Conservation (phyloP, 1,140 invertebrate genomes). For the Samia ricini region DNA sequence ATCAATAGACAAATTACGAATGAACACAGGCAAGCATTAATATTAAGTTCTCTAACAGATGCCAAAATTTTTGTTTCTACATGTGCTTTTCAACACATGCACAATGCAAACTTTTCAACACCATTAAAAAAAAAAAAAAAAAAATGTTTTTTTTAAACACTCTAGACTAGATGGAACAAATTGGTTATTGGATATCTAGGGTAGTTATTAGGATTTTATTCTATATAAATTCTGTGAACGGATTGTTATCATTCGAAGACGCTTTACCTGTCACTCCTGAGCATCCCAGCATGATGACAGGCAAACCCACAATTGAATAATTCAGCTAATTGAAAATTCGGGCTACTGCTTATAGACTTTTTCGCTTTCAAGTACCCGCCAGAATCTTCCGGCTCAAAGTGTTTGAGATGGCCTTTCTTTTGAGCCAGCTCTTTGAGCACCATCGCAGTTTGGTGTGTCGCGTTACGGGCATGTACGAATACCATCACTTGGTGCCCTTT, state of each 20-base stretch:
- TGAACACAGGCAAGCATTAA: too few relatives aligned
- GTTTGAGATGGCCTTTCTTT: slow-evolving; percentile 83
- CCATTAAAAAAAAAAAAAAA: too few relatives aligned
- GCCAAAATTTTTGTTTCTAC: too few relatives aligned
- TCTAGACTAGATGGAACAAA: too few relatives aligned
- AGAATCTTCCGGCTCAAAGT: slow-evolving; percentile 83
- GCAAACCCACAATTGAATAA: slow-evolving; percentile 94
- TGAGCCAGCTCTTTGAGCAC: slow-evolving; percentile 87
- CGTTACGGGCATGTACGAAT: slow-evolving; percentile 98
- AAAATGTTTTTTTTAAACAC: too few relatives aligned
- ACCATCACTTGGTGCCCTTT: slow-evolving; percentile 99
- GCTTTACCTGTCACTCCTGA: slow-evolving; percentile 86
- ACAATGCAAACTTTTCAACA: too few relatives aligned
- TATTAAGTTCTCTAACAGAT: too few relatives aligned
- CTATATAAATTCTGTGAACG: too few relatives aligned
- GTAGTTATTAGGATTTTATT: too few relatives aligned
- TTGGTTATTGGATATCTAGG: too few relatives aligned
- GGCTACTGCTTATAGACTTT: slow-evolving; percentile 83
- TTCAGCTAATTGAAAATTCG: slow-evolving; percentile 87
- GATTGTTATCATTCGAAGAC: background rate
- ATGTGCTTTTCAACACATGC: too few relatives aligned
- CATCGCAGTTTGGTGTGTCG: slow-evolving; percentile 92
- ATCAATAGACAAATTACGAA: too few relatives aligned
- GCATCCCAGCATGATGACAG: slow-evolving; percentile 98
- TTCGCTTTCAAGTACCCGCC: slow-evolving; percentile 80